A percentile compares a stretch with the other conserved stretches of the same genome.
phyloP scores from a whole-genome alignment of 92 coral and sea anemone genomes.

The Porites rus region DNA sequence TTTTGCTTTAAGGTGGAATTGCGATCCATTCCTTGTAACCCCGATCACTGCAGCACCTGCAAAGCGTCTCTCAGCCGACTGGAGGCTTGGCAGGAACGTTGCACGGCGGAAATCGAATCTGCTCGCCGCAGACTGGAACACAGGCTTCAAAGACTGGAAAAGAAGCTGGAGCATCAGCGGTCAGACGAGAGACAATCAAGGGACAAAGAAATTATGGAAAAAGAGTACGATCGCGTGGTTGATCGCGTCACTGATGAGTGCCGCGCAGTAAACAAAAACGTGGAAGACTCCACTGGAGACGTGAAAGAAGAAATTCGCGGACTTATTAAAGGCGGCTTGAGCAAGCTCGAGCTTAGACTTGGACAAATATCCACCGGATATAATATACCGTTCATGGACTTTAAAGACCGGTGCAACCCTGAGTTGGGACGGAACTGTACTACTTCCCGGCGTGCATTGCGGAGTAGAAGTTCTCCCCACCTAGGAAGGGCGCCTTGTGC shows the following conservation, averaged over 20 bases:
- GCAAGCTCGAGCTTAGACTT: slow-evolving; percentile 64
- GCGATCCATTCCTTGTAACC: slow-evolving; percentile 54
- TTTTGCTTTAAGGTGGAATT: slow-evolving; percentile 32
- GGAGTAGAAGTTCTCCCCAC: slow-evolving; percentile 49
- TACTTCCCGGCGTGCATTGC: slow-evolving; percentile 16
- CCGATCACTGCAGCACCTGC: slow-evolving; percentile 71
- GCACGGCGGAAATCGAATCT: slow-evolving; percentile 94
- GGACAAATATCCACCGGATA: slow-evolving; percentile 46
- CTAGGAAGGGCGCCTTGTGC: slow-evolving; percentile 52
- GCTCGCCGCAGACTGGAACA: slow-evolving; percentile 92
- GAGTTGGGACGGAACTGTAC: slow-evolving; percentile 40
- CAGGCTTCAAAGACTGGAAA: slow-evolving; percentile 87
- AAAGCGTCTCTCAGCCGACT: slow-evolving; percentile 78
- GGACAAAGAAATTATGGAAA: slow-evolving; percentile 45
- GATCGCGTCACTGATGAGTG: slow-evolving; percentile 85
- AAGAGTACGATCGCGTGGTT: slow-evolving; percentile 69
- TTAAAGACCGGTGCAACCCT: slow-evolving; percentile 39
- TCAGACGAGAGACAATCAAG: slow-evolving; percentile 64
- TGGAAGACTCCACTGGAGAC: slow-evolving; percentile 79
- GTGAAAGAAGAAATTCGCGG: slow-evolving; percentile 76
- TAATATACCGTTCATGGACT: slow-evolving; percentile 35
- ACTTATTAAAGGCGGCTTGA: slow-evolving; percentile 63
- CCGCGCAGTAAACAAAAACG: slow-evolving; percentile 74
- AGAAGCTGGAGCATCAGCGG: slow-evolving; percentile 83
- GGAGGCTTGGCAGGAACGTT: slow-evolving; percentile 96